Evolutionary conservation across 2,113 vertebrate genomes (phyloP).

Genomic region (Hypocryptadius cinnamomeus): DNA sequence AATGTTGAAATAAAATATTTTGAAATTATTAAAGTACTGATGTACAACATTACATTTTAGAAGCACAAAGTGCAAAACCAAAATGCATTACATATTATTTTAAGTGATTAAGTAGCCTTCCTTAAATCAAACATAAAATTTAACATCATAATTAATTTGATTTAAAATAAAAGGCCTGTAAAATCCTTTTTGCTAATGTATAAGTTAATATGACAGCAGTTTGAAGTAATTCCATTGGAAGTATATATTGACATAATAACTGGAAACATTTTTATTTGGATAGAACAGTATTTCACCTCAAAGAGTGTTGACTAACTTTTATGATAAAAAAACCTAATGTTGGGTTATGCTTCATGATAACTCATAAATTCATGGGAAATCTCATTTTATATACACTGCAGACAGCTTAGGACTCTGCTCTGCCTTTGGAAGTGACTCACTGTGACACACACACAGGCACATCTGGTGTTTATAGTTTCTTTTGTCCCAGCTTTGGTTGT

Average conservation of each 20-base stretch:
- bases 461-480: constrained; percentile 36
- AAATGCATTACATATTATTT: not conserved
- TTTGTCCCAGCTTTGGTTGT: constrained; percentile 27
- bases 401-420: not conserved
- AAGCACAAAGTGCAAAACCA: not conserved
- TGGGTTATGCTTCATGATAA: not conserved
- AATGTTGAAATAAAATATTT: not conserved
- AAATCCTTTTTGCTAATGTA: not conserved
- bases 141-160: not conserved
- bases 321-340: not conserved
- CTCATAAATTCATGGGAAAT: not conserved
- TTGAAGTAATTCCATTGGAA: not conserved
- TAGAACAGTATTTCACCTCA: not conserved
- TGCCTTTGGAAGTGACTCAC: not conserved
- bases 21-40: not conserved
- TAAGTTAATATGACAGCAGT: not conserved
- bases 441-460: not conserved
- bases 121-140: not conserved
- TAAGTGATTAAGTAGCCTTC: not conserved
- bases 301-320: not conserved
- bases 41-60: not conserved
- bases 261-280: not conserved
- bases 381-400: not conserved
- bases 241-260: not conserved
- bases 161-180: not conserved